Evolutionary conservation across 2,888 invertebrate species (phyloP), one percentile per base, ranked within the genome.

Genomic region (Acanthosoma haemorrhoidale): DNA sequence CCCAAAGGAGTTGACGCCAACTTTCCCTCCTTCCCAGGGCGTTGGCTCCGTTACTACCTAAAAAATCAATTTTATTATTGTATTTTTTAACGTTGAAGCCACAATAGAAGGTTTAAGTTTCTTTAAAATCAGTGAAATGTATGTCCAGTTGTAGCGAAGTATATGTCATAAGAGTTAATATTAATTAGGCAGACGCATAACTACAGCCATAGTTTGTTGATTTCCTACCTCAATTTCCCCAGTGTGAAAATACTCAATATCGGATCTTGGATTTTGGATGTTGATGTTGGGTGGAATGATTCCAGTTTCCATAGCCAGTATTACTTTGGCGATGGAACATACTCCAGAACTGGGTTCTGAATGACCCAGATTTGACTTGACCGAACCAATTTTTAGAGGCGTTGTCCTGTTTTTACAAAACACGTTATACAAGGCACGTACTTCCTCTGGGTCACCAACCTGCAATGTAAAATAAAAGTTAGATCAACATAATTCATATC

Each of bases 351-450:
- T 87, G 0, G 95, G 90, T 78, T 97, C 97, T 0, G 92, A 86
- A 80, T 97, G 97, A 0, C 97, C 97, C 79, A 96, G 84, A 80
- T 96, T 97, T 0, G 95, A 94, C 79, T 97, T 97, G 34, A 95
- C 88, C 0, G 96, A 93, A 1, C 96, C 96, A 71, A 97, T 90
- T 61, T 86, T 81, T 0, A 96, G 83, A 0, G 96, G 90, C 0
- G 85, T 87, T 0, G 84, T 86, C n/a, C 94, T 84, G 21, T 86
- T 86, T 4, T 85, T 84, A 77, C 91, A 91, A 78, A 94, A 87
- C 34, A 91, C 85, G 75, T 88, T 88, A 61, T 91, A 89, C 63
- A 97, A 87, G 0, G 93, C 91, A 75, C 87, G 83, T 69, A 94
- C 83, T 80, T 97, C 97, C 79, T 95, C 94, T 0, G 96, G 95